A percentile compares a stretch with the other conserved stretches of the same genome.
Conservation (phyloP, 2,113 vertebrate species). For the Sceloporus tristichus region DNA sequence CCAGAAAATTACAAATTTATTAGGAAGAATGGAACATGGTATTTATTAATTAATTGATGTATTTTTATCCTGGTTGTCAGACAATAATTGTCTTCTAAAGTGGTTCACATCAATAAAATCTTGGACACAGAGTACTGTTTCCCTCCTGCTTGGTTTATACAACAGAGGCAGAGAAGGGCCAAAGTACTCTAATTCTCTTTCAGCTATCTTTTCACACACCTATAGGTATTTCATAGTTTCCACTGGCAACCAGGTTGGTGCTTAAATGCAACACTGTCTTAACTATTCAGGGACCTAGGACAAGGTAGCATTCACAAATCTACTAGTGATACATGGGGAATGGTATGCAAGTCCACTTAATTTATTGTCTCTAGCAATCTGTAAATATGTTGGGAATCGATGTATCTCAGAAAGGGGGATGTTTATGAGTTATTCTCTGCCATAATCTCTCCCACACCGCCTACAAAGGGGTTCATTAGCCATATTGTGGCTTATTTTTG, state of each 20-base stretch:
- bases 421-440: not conserved
- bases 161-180: not conserved
- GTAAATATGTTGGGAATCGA: not conserved
- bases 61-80: too few species aligned
- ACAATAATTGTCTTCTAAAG: not conserved
- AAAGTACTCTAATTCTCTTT: too few species aligned
- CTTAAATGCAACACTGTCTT: not conserved
- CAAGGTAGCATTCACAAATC: not conserved
- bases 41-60: not conserved
- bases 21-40: not conserved
- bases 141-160: not conserved
- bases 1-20: not conserved
- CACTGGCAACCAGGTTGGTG: not conserved
- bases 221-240: not conserved
- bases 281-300: not conserved
- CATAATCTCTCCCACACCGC: not conserved
- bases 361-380: not conserved
- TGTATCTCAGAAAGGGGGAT: not conserved
- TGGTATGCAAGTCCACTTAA: not conserved
- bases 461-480: not conserved
- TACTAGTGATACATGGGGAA: not conserved
- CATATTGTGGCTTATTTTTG: slow-evolving; percentile 1
- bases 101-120: not conserved
- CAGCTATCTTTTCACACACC: not conserved
- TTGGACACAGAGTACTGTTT: not conserved